These are phyloP conservation scores for Resseliella maxima DNA, from an alignment of 2,888 invertebrate species.

Conservation along the genomic window DNA sequence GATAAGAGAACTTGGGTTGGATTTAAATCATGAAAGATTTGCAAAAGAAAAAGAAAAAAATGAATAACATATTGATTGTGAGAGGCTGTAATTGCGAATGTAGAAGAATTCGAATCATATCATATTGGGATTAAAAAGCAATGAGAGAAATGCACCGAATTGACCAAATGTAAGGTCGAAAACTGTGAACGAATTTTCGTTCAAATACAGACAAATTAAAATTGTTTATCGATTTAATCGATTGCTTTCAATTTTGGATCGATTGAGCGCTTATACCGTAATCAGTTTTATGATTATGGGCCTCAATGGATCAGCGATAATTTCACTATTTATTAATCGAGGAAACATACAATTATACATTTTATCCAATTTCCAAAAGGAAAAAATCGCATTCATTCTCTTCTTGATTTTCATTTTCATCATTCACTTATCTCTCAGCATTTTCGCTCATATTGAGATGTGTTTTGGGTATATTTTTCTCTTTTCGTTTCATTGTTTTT, in stretches of 20 bases:
- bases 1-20: neutral
- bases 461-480: neutral
- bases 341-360: slow-evolving; percentile 51
- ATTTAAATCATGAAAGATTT: neutral
- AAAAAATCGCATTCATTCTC: slow-evolving; percentile 23
- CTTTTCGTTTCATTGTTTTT: neutral
- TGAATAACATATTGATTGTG: no score
- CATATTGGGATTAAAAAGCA: neutral
- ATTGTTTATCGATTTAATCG: slow-evolving; percentile 53
- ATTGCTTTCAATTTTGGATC: slow-evolving; percentile 27
- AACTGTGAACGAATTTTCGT: neutral
- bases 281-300: slow-evolving; percentile 53
- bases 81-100: no score
- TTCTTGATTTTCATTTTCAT: slow-evolving; percentile 34
- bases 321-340: slow-evolving; percentile 47
- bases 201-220: slow-evolving; percentile 46
- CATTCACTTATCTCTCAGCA: slow-evolving; percentile 20
- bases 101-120: neutral
- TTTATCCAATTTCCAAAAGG: slow-evolving; percentile 31
- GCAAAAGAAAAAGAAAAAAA: neutral
- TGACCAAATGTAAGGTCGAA: neutral
- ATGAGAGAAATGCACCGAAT: no score
- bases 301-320: slow-evolving; percentile 43
- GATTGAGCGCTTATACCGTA: slow-evolving; percentile 3
- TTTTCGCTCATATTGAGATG: neutral